Percentiles rank a stretch among this genome's conserved stretches.
phyloP scores from a whole-genome alignment of 2,797 vertebrate genomes.

The Notolepis coatsorum region DNA sequence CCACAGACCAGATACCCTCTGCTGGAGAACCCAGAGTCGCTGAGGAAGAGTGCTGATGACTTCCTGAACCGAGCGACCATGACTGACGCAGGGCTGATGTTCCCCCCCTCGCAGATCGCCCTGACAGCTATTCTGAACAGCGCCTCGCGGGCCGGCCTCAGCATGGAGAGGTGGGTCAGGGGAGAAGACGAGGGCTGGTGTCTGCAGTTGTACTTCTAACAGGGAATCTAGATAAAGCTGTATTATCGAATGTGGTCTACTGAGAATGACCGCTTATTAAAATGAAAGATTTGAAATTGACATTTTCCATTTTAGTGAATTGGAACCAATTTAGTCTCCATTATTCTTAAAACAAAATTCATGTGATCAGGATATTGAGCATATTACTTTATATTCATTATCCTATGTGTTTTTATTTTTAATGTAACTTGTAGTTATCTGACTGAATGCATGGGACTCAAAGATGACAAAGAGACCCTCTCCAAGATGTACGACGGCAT shows the following conservation, averaged over 20 bases:
- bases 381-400: not conserved
- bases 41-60: slow-evolving; percentile 94
- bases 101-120: slow-evolving; percentile 92
- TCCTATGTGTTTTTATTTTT: slow-evolving; percentile 1
- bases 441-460: slow-evolving; percentile 88
- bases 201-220: too few relatives aligned
- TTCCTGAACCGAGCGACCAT: slow-evolving; percentile 89
- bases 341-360: too few relatives aligned
- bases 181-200: too few relatives aligned
- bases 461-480: slow-evolving; percentile 84
- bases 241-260: too few relatives aligned
- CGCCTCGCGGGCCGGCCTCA: slow-evolving; percentile 90
- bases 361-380: too few relatives aligned
- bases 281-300: too few relatives aligned
- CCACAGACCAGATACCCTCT: slow-evolving; percentile 90
- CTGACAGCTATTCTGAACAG: slow-evolving; percentile 91
- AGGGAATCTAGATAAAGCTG: too few relatives aligned
- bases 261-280: too few relatives aligned
- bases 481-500: slow-evolving; percentile 89
- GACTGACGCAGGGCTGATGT: slow-evolving; percentile 93
- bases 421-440: too few relatives aligned
- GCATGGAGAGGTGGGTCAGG: slow-evolving; percentile 89
- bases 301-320: too few relatives aligned
- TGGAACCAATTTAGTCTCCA: too few relatives aligned
- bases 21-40: slow-evolving; percentile 92